These are phyloP conservation scores for Melanotaenia trifasciata DNA, from an alignment of 2,797 vertebrate species.

Conservation along the genomic window DNA sequence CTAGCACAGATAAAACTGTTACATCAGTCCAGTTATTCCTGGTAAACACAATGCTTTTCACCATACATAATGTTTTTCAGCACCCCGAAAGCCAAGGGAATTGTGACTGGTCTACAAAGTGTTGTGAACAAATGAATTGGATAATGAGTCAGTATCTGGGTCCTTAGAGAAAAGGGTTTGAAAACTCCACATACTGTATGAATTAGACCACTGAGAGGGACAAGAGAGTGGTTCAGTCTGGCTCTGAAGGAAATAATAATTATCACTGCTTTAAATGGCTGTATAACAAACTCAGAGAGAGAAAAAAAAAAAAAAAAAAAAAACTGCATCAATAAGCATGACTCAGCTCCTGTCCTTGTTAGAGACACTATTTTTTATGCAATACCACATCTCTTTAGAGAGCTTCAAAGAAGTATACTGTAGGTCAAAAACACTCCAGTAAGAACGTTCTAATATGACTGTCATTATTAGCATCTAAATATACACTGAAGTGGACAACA, in stretches of 20 bases:
- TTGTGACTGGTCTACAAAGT: slow-evolving; percentile 2
- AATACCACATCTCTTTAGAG: slow-evolving; percentile 11
- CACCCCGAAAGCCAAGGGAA: slow-evolving; percentile 23
- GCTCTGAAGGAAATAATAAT: slow-evolving; percentile 49
- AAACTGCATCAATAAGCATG: slow-evolving; percentile 32
- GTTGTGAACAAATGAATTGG: slow-evolving; percentile 27
- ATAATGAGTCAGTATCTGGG: slow-evolving; percentile 23
- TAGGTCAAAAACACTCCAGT: slow-evolving; percentile 32
- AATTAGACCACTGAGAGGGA: slow-evolving; percentile 13
- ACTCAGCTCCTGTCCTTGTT: slow-evolving; percentile 44
- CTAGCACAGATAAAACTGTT: slow-evolving; percentile 12
- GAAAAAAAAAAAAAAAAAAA: slow-evolving; percentile 45
- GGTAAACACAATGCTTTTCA: slow-evolving; percentile 1
- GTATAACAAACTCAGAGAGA: slow-evolving; percentile 26
- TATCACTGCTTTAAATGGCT: slow-evolving; percentile 15
- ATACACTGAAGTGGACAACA: no score
- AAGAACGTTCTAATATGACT: slow-evolving; percentile 9
- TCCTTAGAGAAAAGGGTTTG: slow-evolving; percentile 19
- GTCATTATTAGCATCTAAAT: neutral
- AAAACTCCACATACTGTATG: slow-evolving; percentile 21
- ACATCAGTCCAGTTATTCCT: neutral
- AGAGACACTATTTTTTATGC: slow-evolving; percentile 12
- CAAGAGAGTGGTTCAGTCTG: slow-evolving; percentile 10
- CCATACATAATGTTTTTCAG: neutral
- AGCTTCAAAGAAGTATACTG: slow-evolving; percentile 19